Evolutionary conservation across 2,797 vertebrate genomes (phyloP).

Genomic region (Eutrigla gurnardus): DNA sequence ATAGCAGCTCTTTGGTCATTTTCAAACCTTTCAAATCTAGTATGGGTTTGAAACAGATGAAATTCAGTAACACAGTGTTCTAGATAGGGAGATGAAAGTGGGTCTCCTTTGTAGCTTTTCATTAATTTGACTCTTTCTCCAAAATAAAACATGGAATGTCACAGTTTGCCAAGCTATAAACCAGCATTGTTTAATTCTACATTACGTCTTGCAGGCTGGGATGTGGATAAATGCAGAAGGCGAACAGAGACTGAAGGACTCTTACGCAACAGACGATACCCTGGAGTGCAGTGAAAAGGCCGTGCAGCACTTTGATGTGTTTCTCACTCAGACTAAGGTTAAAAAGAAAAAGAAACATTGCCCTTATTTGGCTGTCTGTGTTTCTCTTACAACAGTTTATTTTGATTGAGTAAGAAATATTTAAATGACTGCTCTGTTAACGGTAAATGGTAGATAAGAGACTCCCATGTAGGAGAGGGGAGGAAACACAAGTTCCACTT

Average conservation of each 20-base stretch:
- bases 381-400: conserved; percentile 3
- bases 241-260: conserved; percentile 77
- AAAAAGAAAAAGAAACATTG: too few species aligned
- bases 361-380: conserved; percentile 14
- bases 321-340: conserved; percentile 87
- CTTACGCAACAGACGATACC: conserved; percentile 71
- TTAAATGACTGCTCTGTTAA: conserved; percentile 1
- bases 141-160: neutral
- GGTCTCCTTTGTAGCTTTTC: neutral
- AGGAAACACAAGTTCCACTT: conserved; percentile 9
- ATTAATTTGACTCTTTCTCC: neutral
- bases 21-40: neutral
- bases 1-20: too few species aligned
- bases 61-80: neutral
- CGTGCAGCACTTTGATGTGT: conserved; percentile 74
- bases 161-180: too few species aligned
- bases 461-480: neutral
- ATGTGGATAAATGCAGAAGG: conserved; percentile 89
- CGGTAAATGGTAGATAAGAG: neutral
- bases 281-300: conserved; percentile 73
- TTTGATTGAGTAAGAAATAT: conserved; percentile 8
- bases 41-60: neutral
- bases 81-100: neutral
- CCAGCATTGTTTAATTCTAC: conserved; percentile 1
- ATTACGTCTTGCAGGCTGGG: conserved; percentile 80